Conservation (phyloP, 1,140 invertebrate species). For the Panagrolaimus sp. region DNA sequence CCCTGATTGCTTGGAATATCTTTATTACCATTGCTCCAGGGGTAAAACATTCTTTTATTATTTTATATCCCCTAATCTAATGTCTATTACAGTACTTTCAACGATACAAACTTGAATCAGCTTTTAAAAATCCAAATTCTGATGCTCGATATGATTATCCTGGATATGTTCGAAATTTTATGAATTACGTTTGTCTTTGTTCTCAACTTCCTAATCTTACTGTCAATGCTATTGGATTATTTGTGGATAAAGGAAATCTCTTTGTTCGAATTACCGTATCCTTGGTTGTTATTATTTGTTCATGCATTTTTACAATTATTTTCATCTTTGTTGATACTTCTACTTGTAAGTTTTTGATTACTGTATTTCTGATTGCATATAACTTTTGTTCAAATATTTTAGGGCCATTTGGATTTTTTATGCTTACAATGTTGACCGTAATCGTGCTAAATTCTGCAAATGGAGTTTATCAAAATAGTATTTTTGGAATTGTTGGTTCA, state of each 20-base stretch:
- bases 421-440: constrained; percentile 77
- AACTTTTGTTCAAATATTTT: constrained; percentile 33
- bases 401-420: constrained; percentile 78
- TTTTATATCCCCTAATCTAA: too few species aligned
- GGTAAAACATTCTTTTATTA: constrained; percentile 57
- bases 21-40: constrained; percentile 81
- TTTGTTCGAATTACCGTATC: constrained; percentile 81
- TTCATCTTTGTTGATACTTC: constrained; percentile 83
- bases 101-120: constrained; percentile 73
- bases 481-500: constrained; percentile 87
- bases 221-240: constrained; percentile 91
- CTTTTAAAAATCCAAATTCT: not conserved
- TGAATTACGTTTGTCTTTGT: constrained; percentile 65
- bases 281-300: constrained; percentile 76
- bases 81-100: constrained; percentile 75
- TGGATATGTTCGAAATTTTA: constrained; percentile 21
- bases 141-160: constrained; percentile 66
- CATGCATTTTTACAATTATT: constrained; percentile 81
- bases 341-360: constrained; percentile 64
- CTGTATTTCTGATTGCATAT: not conserved
- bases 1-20: constrained; percentile 97
- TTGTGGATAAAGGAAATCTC: constrained; percentile 70
- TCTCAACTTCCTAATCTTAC: constrained; percentile 89
- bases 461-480: constrained; percentile 93
- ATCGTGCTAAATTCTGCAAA: constrained; percentile 86